phyloP scores from a whole-genome alignment of 2,113 vertebrate genomes.

The Harpagus bidentatus region DNA sequence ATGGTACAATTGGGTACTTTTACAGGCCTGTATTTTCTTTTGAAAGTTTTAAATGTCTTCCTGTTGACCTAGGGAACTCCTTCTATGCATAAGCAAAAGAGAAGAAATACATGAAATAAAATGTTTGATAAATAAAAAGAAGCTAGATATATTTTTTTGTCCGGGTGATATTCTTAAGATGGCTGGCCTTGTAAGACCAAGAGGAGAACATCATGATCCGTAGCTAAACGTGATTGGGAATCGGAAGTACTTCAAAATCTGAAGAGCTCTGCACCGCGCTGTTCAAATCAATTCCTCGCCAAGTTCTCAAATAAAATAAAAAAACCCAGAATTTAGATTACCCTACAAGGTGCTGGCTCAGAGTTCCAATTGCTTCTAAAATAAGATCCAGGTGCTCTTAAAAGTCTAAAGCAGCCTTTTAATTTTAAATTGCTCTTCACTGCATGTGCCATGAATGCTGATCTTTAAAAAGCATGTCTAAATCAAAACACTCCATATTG shows the following conservation, averaged over 20 bases:
- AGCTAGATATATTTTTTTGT: neutral
- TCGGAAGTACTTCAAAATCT: slow-evolving; percentile 41
- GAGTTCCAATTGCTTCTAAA: slow-evolving; percentile 65
- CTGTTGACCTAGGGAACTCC: neutral
- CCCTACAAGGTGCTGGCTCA: slow-evolving; percentile 40
- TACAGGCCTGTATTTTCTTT: neutral
- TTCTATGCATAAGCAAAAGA: neutral
- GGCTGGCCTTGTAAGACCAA: neutral
- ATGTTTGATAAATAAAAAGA: slow-evolving; percentile 11
- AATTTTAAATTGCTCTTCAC: slow-evolving; percentile 55
- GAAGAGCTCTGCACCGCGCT: neutral
- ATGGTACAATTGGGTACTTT: neutral
- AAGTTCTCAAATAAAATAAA: slow-evolving; percentile 48
- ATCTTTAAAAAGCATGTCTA: neutral
- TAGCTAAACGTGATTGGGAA: slow-evolving; percentile 18
- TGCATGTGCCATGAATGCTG: neutral
- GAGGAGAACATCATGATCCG: neutral
- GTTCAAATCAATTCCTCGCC: slow-evolving; percentile 51
- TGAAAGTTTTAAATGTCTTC: neutral
- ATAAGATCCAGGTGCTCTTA: slow-evolving; percentile 69
- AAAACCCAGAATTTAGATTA: slow-evolving; percentile 33
- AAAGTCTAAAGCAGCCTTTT: slow-evolving; percentile 48
- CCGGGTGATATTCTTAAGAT: neutral
- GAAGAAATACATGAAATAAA: neutral
- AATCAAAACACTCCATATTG: neutral